Evolutionary conservation across 2,797 vertebrate species (phyloP).

Genomic region (Melanogrammus aeglefinus): DNA sequence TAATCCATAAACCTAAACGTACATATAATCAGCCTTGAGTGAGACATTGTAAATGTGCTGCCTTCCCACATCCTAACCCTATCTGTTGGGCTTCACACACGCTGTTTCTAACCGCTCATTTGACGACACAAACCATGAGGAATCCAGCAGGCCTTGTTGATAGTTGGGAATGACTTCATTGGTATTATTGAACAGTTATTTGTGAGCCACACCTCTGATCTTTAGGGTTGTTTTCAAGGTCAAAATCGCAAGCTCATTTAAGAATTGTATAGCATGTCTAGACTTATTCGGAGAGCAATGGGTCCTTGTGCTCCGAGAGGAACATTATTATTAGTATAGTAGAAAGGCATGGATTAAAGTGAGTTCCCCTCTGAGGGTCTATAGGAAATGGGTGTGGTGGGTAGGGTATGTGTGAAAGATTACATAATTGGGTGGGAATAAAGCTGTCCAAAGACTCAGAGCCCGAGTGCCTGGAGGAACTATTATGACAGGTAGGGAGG

Average conservation of each 20-base stretch:
- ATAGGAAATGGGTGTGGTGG: background rate
- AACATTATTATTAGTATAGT: background rate
- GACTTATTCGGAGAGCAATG: background rate
- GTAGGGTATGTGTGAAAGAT: background rate
- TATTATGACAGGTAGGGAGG: background rate
- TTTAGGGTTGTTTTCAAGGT: background rate
- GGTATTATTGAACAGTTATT: background rate
- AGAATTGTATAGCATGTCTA: background rate
- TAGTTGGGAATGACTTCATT: background rate
- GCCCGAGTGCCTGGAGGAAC: background rate
- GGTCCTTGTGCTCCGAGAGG: background rate
- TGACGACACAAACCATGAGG: background rate
- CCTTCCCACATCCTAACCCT: too few species aligned
- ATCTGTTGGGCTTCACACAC: too few species aligned
- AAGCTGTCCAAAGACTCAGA: background rate
- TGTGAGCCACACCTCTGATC: background rate
- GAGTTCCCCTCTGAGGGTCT: background rate
- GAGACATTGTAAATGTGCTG: too few species aligned
- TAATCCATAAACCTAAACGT: too few species aligned
- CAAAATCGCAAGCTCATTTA: background rate
- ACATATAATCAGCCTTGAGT: too few species aligned
- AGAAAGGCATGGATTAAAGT: background rate
- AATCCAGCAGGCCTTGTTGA: background rate
- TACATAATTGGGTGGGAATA: constrained; percentile 3
- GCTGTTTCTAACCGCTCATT: background rate